Evolutionary conservation across 2,797 vertebrate genomes (phyloP), one percentile per base, ranked within the genome.

Genomic region (Myotis findleyi): DNA sequence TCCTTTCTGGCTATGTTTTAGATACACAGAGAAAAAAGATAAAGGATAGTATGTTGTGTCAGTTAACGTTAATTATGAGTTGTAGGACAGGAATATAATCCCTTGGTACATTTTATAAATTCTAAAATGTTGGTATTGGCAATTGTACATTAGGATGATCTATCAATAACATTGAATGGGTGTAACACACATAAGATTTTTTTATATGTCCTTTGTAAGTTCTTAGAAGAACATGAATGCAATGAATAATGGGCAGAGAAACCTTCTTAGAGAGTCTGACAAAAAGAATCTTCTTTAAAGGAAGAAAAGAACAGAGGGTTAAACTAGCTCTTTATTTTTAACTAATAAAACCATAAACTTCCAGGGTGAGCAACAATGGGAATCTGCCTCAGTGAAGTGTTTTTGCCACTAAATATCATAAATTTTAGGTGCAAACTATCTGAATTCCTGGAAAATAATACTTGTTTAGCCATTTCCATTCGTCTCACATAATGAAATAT

Each of bases 361-460:
- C 4, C 0, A 25, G 3, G 2, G 7, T 64, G 7, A 86, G 10
- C 33, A 86, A 33, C 13, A 85, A 25, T n/a, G 13, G 57, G 5
- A 64, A 36, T 85, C 13, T 55, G 14, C 2, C 3, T 59, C 23
- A 51, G 17, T 55, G 27, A 51, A 21, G 4, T 72, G 44, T 82
- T 5, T 77, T 57, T 77, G 66, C 20, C 91, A 89, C 0, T 7
- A 73, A 71, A 92, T 71, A 88, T 75, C 18, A 89, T 14, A 87
- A 77, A 47, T 36, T 80, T 77, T 18, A 88, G 49, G 41, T 75
- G 12, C 27, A 71, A 53, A 84, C 27, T 71, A 49, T 81, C 13
- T 91, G n/a, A 95, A 79, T 25, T 94, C 14, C 47, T 80, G n/a
- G 44, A 72, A 53, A 62, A 51, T 12, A 80, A 82, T n/a, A 14